Percentiles rank a stretch among this genome's conserved stretches.
Conservation (phyloP, 2,113 vertebrate species). For the Donacobius atricapilla region DNA sequence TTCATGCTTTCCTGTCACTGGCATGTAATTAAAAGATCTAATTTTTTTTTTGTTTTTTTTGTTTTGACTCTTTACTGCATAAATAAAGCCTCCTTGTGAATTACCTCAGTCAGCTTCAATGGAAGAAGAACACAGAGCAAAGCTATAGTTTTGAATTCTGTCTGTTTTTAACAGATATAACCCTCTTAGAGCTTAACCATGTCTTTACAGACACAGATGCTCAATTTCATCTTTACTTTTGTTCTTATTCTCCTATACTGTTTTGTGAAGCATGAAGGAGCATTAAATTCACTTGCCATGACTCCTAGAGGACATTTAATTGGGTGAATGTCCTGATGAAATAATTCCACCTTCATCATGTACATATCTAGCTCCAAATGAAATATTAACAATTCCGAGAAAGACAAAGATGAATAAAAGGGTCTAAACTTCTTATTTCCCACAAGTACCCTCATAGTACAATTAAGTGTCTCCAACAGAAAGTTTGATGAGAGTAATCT, state of each 20-base stretch:
- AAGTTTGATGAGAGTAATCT: neutral
- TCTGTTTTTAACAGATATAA: neutral
- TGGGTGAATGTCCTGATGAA: neutral
- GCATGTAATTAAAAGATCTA: neutral
- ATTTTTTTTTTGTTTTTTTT: neutral
- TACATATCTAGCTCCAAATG: neutral
- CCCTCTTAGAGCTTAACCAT: neutral
- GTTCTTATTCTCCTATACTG: neutral
- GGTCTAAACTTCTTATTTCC: neutral
- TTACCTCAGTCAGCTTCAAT: neutral
- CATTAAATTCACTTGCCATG: neutral
- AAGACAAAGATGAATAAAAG: neutral
- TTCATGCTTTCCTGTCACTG: neutral
- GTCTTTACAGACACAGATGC: neutral
- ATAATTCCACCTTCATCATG: neutral
- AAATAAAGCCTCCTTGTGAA: neutral
- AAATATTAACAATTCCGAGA: neutral
- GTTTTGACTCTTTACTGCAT: neutral
- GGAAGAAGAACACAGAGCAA: neutral
- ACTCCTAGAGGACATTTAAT: neutral
- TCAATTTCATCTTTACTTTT: neutral
- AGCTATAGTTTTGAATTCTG: neutral
- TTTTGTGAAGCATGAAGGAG: neutral
- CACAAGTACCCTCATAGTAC: rapidly evolving
- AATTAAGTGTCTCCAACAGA: neutral